Evolutionary conservation across 1,140 invertebrate genomes (phyloP).

Genomic region (Zaprionus kolodkinae): DNA sequence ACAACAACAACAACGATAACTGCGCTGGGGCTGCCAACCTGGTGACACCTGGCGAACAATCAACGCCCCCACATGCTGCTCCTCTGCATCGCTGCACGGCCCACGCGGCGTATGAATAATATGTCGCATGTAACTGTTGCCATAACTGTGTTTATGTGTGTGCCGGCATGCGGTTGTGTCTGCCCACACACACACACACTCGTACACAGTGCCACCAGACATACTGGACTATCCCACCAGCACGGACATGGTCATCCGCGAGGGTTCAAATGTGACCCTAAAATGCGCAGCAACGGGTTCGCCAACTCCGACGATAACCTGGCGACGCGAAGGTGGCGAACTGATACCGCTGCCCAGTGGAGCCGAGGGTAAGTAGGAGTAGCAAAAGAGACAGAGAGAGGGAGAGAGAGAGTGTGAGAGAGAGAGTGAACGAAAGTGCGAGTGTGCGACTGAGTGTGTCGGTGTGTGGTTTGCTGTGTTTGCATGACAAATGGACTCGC

Average conservation of each 20-base stretch:
- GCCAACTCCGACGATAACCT: conserved; percentile 91
- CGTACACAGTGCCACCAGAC: conserved; percentile 91
- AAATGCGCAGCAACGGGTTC: conserved; percentile 92
- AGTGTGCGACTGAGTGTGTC: neutral
- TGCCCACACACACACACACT: too few relatives aligned
- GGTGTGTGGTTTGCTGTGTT: conserved; percentile 24
- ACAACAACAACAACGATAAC: conserved; percentile 24
- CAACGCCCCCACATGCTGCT: conserved; percentile 24
- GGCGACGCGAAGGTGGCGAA: conserved; percentile 92
- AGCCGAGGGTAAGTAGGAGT: conserved; percentile 85
- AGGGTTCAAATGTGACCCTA: conserved; percentile 93
- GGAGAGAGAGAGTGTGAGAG: neutral
- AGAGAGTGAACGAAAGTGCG: neutral
- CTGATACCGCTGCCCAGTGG: conserved; percentile 87
- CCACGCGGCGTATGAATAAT: conserved; percentile 75
- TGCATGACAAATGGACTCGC: conserved; percentile 49
- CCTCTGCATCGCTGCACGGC: conserved; percentile 34
- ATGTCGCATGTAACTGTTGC: conserved; percentile 58
- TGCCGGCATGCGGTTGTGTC: conserved; percentile 1
- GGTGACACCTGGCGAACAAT: conserved; percentile 66
- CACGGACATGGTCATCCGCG: conserved; percentile 93
- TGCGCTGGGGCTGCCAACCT: conserved; percentile 32
- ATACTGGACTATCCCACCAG: conserved; percentile 93
- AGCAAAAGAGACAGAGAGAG: neutral
- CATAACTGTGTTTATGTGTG: conserved; percentile 42